phyloP scores from a whole-genome alignment of 2,113 vertebrate species.

The Helogale parvula region DNA sequence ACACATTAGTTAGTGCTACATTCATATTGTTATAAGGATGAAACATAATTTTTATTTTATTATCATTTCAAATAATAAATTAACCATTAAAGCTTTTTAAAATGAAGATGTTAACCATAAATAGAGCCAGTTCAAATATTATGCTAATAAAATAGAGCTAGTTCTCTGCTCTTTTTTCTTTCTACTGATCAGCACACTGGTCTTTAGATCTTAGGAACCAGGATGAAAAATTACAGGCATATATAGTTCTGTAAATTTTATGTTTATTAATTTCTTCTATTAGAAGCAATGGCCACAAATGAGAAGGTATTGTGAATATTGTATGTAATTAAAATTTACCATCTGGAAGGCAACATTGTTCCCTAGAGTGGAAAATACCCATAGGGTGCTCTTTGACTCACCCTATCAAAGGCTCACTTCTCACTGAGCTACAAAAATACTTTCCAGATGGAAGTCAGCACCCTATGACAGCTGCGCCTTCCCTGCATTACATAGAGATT shows the following conservation, averaged over 20 bases:
- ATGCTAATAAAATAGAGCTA: not conserved
- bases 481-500: not conserved
- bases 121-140: not conserved
- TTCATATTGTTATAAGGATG: not conserved
- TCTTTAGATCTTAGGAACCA: not conserved
- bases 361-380: not conserved
- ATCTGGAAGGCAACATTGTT: not conserved
- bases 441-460: not conserved
- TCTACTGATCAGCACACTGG: not conserved
- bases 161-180: not conserved
- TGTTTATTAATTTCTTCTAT: not conserved
- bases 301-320: not conserved
- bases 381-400: not conserved
- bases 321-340: not conserved
- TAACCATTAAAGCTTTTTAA: not conserved
- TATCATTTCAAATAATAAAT: not conserved
- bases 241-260: not conserved
- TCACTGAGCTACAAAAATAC: not conserved
- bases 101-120: not conserved
- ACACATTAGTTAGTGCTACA: too few species aligned
- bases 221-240: not conserved
- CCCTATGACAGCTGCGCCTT: not conserved
- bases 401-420: not conserved
- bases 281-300: not conserved
- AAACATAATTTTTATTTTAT: not conserved